A percentile compares a stretch with the other conserved stretches of the same genome.
These are phyloP conservation scores for Rhabdophis nuchalis DNA, from an alignment of 2,797 vertebrate species.

Conservation along the genomic window DNA sequence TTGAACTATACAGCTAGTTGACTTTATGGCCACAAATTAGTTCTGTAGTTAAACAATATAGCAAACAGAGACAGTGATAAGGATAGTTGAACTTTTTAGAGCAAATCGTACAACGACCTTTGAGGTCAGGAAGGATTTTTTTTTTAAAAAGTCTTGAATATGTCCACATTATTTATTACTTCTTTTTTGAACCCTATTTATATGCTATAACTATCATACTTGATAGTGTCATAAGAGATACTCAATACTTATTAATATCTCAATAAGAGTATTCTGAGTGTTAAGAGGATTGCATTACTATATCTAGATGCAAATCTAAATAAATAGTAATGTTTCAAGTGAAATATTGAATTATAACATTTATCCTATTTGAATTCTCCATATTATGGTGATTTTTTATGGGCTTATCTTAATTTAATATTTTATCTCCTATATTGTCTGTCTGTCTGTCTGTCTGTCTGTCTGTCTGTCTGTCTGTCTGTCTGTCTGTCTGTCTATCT, in stretches of 20 bases:
- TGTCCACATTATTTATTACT: conserved; percentile 23
- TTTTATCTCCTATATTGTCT: too few relatives aligned
- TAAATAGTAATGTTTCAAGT: not conserved
- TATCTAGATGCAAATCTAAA: not conserved
- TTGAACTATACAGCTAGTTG: conserved; percentile 56
- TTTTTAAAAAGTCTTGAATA: not conserved
- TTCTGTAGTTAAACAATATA: conserved; percentile 55
- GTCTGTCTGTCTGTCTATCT: too few relatives aligned
- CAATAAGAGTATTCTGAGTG: conserved; percentile 20
- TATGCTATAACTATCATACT: not conserved
- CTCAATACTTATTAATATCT: conserved; percentile 35
- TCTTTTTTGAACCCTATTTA: conserved; percentile 32
- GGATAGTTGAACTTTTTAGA: conserved; percentile 48
- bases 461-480: too few relatives aligned
- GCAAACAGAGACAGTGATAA: conserved; percentile 63
- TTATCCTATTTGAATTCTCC: not conserved
- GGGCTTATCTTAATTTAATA: too few relatives aligned
- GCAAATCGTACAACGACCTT: conserved; percentile 43
- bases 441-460: too few relatives aligned
- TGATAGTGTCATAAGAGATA: conserved; percentile 35
- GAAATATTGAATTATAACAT: not conserved
- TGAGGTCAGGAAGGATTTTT: conserved; percentile 35
- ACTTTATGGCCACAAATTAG: conserved; percentile 69
- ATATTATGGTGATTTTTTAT: too few relatives aligned
- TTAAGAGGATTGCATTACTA: not conserved